These are phyloP conservation scores for Tryphoninae sp. DNA, from an alignment of 2,888 invertebrate genomes.

Conservation along the genomic window DNA sequence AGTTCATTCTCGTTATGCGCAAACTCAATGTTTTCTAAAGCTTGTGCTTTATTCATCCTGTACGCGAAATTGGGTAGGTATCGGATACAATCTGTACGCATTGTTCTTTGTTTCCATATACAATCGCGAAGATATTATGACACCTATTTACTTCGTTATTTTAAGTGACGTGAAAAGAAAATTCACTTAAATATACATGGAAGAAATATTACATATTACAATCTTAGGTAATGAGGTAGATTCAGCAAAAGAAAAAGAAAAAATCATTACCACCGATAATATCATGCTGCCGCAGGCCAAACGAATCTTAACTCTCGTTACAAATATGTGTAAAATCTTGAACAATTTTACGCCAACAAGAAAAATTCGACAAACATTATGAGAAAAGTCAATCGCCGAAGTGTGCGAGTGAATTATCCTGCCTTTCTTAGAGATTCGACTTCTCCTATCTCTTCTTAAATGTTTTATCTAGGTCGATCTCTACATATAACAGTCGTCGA, in stretches of 20 bases:
- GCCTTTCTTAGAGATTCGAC: not conserved
- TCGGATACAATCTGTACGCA: slow-evolving; percentile 31
- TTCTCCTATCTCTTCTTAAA: not conserved
- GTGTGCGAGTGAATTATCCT: not conserved
- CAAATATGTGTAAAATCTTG: slow-evolving; percentile 27
- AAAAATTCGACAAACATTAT: not conserved
- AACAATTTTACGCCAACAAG: slow-evolving; percentile 9
- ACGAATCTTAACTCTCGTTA: slow-evolving; percentile 19
- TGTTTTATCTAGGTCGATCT: not conserved
- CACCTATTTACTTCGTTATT: slow-evolving; percentile 36
- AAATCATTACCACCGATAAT: slow-evolving; percentile 50
- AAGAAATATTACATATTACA: slow-evolving; percentile 56
- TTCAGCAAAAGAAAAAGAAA: slow-evolving; percentile 47
- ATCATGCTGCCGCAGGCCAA: slow-evolving; percentile 52
- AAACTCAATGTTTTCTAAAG: no score
- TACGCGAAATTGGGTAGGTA: no score
- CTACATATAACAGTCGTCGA: slow-evolving; percentile 37
- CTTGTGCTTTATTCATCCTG: no score
- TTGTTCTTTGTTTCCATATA: slow-evolving; percentile 49
- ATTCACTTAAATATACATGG: slow-evolving; percentile 58
- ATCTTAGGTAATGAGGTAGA: slow-evolving; percentile 64
- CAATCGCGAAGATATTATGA: slow-evolving; percentile 43
- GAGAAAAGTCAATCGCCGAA: not conserved
- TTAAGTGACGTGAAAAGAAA: slow-evolving; percentile 45
- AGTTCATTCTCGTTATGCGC: no score